A percentile compares a stretch with the other conserved stretches of the same genome.
Evolutionary conservation across 2,888 invertebrate genomes (phyloP).

Genomic region (Scrobipalpa atriplicella): DNA sequence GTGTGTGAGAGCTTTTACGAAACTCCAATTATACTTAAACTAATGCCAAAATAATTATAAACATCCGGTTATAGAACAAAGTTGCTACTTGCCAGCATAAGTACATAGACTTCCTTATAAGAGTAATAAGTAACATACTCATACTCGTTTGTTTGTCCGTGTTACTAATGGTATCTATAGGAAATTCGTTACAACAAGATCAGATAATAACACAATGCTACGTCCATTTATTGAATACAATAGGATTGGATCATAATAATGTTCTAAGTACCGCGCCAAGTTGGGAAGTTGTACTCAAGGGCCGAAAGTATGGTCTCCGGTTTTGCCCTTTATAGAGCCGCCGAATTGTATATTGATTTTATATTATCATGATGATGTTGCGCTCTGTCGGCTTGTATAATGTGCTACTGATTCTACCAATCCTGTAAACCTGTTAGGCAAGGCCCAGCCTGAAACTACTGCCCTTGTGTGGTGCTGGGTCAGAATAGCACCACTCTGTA

Average conservation of each 20-base stretch:
- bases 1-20: not conserved
- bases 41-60: conserved; percentile 39
- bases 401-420: too few species aligned
- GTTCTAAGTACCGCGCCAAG: conserved; percentile 11
- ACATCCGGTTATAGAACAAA: not conserved
- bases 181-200: conserved; percentile 48
- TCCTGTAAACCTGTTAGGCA: too few species aligned
- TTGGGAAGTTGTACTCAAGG: conserved; percentile 32
- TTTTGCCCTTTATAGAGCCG: not conserved
- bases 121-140: not conserved
- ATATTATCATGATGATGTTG: not conserved
- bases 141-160: not conserved
- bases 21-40: not conserved
- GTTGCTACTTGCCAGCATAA: not conserved
- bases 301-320: not conserved
- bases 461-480: too few species aligned
- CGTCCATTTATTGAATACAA: conserved; percentile 56
- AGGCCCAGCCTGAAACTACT: too few species aligned
- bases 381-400: too few species aligned
- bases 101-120: not conserved
- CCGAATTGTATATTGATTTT: not conserved
- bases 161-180: conserved; percentile 24
- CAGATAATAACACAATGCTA: conserved; percentile 43
- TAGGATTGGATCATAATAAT: conserved; percentile 37
- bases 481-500: too few species aligned